Evolutionary conservation across 2,888 invertebrate species (phyloP).

Genomic region (Caenorhabditis sp.): DNA sequence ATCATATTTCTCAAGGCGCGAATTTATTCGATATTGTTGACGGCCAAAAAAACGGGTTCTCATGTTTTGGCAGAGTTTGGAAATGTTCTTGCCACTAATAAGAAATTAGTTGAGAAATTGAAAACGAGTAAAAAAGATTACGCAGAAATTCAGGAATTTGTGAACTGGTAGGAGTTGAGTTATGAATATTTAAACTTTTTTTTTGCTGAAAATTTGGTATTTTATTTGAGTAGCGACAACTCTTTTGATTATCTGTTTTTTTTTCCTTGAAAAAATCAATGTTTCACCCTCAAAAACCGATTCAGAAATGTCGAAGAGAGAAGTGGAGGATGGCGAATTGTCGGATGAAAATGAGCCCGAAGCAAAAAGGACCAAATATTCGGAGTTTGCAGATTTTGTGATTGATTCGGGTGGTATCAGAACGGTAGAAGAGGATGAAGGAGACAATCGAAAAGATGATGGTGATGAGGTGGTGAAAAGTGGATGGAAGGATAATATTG

Average conservation of each 20-base stretch:
- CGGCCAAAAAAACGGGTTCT: neutral
- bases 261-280: neutral
- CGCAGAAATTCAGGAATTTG: neutral
- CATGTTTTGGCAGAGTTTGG: neutral
- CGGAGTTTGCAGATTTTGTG: constrained; percentile 13
- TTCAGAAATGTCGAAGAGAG: constrained; percentile 9
- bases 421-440: neutral
- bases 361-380: neutral
- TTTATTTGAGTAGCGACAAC: too few relatives aligned
- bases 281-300: too few relatives aligned
- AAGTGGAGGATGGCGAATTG: constrained; percentile 26
- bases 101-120: neutral
- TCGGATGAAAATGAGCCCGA: constrained; percentile 11
- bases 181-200: neutral
- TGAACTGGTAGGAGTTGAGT: neutral
- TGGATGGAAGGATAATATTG: constrained; percentile 11
- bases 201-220: neutral
- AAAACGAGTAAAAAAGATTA: neutral
- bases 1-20: neutral
- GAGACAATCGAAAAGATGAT: neutral
- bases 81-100: neutral
- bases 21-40: neutral
- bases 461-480: too few relatives aligned
- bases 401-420: constrained; percentile 7
- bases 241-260: too few relatives aligned